Base-by-base conservation (phyloP, 2,797 vertebrate species). In the Cygnus olor region DNA sequence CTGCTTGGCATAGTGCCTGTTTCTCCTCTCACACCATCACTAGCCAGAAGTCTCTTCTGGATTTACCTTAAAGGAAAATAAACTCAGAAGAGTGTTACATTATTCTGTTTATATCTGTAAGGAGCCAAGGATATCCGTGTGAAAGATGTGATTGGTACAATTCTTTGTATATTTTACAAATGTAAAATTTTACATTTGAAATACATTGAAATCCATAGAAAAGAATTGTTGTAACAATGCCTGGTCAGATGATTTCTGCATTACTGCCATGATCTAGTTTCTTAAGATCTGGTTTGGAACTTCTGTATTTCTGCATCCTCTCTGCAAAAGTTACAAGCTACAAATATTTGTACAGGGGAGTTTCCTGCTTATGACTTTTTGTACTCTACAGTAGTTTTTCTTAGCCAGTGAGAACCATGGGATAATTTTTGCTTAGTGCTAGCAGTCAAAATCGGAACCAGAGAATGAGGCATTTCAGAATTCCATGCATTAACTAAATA, bases 401-500 rank as follows among this genome's bases (percentile, higher is more conserved):
- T 86, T 74, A 88, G 72, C 45, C 8, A 64, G 20, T 57, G 49
- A 88, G 20, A 86, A 58, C 45, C 56, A 88, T 40, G 36, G 54
- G 51, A 78, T 71, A 85, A 28, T 82, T 95, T 93, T 93, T 78
- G 19, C 54, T 93, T 88, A 89, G 60, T 3, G 4, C 32, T 87
- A 40, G 34, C 18, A 11, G 70, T 80, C 38, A 89, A 88, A 78
- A 89, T 89, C 40, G 51, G 69, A 95, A 92, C 68, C 77, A 89
- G 68, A 94, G 53, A 88, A 25, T 3, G n/a, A 73, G 49, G 61
- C 25, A 20, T 7, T 89, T 64, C 72, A 93, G 93, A 97, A 96
- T 92, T 92, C 94, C 66, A 45, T 58, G 64, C 61, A 56, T 90
- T 90, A 91, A 88, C 53, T 89, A 89, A 92, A 95, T 94, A 93